Evolutionary conservation across 2,113 vertebrate species (phyloP), one percentile per base, ranked within the genome.

Genomic region (Maccullochella peelii): DNA sequence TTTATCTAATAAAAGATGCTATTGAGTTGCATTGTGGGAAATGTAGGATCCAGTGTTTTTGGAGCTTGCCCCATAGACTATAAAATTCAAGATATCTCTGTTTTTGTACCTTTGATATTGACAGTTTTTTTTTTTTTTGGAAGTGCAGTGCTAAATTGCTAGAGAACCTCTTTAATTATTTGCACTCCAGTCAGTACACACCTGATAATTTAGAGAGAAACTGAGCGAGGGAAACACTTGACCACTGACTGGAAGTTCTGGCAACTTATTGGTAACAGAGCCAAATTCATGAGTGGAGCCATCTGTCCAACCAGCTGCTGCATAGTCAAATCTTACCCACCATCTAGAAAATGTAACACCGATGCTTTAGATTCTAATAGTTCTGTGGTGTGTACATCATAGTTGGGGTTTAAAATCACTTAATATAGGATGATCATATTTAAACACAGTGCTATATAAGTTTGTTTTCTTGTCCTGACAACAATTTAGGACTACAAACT

Each of bases 271-370:
- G 18, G 36, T 9, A 15, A 55, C 49, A 1, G 65, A 80, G 57
- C 36, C 58, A 71, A 83, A 57, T 30, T 40, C 44, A 68, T 40
- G 58, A 79, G 25, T 38, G 27, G 52, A 77, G 23, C 61, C 73
- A 61, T 73, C 62, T 81, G 73, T 72, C 52, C 8, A 21, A 20
- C 70, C 25, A 80, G 77, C 47, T 85, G 83, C 77, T 74, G n/a
- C 72, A 11, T n/a, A 6, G 33, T 11, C 21, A 69, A 20, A 63
- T 68, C 21, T 25, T 7, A 27, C 27, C 38, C 40, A 66, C 10
- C 27, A 27, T 44, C 23, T 61, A 21, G 6, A 38, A 27, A 11
- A 30, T 69, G 40, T 61, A 30, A 68, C 73, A 54, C 36, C 25
- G 20, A 20, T 30, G 38, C 38, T 33, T 77, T 36, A 23, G 36